Base-by-base conservation (phyloP, 2,113 vertebrate species). In the Catharus minimus region DNA sequence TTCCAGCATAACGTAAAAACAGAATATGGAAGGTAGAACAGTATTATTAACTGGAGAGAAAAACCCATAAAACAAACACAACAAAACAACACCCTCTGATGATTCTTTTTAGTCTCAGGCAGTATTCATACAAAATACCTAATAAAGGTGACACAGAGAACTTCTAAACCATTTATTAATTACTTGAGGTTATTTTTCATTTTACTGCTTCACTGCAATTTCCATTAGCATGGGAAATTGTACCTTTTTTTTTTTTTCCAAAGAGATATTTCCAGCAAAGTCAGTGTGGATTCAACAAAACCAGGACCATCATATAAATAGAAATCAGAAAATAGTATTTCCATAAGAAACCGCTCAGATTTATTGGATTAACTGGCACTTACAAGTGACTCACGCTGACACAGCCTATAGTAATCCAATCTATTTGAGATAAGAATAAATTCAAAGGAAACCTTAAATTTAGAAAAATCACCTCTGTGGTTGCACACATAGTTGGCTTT, bases 291-390 rank as follows among this genome's bases (percentile, higher is more conserved):
- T 92, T 72, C 86, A 82, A 53, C 46, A 47, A 82, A 74, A 82
- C 65, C 92, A 86, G 67, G 36, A 57, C 50, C 50, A 88, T 74
- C 75, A 65, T 18, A 94, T 75, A 94, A 94, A 93, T 10, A 95
- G 91, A 86, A 92, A 84, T 85, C 89, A 91, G 69, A 92, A 93
- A 93, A 89, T 10, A 89, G 89, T 61, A 82, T 85, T 91, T 87
- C 91, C 82, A 16, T 82, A 92, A 79, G 87, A 94, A 95, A 93
- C 23, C 16, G 7, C 87, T 92, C 84, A 49, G 82, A 77, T 94
- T 95, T 91, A 96, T 91, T 91, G 84, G 93, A 95, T 95, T 87
- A 94, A 79, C 78, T 87, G 66, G 91, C 93, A 94, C 74, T 96
- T 96, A 82, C 15, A 87, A 91, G 94, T 89, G 95, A 95, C 89